These are phyloP conservation scores for Gobiocypris rarus DNA, from an alignment of 2,113 vertebrate species.

Conservation along the genomic window DNA sequence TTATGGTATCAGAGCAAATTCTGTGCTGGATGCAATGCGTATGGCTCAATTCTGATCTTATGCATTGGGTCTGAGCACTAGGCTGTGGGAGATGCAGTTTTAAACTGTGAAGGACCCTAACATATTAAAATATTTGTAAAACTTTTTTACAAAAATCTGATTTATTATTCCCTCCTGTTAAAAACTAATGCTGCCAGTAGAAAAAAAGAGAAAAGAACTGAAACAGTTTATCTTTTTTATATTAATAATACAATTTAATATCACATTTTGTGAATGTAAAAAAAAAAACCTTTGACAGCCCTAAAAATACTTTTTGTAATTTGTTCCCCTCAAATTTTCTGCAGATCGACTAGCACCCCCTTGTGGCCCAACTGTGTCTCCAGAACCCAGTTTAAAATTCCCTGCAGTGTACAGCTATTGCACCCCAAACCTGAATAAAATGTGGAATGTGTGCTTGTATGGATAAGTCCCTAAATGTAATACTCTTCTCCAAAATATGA, in stretches of 20 bases:
- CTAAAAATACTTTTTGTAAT: not conserved
- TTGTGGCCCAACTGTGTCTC: not conserved
- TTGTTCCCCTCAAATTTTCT: not conserved
- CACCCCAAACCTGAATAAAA: not conserved
- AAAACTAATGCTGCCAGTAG: not conserved
- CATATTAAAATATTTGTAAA: not conserved
- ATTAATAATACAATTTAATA: not conserved
- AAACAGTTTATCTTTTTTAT: not conserved
- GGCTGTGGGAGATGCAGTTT: not conserved
- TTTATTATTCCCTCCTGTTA: not conserved
- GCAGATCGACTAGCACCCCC: too few species aligned
- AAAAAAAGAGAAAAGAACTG: too few species aligned
- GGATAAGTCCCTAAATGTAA: not conserved
- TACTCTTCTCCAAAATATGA: not conserved
- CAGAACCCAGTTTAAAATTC: not conserved
- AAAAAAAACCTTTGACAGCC: not conserved
- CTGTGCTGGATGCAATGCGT: not conserved
- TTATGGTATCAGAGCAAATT: not conserved
- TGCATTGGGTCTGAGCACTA: not conserved
- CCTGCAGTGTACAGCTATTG: not conserved
- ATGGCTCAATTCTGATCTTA: not conserved
- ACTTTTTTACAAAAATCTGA: too few species aligned
- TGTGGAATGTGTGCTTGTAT: not conserved
- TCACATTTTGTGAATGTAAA: not conserved
- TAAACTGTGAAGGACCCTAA: not conserved